These are phyloP conservation scores for Dynastes tityus DNA, from an alignment of 2,888 invertebrate species.

Conservation along the genomic window DNA sequence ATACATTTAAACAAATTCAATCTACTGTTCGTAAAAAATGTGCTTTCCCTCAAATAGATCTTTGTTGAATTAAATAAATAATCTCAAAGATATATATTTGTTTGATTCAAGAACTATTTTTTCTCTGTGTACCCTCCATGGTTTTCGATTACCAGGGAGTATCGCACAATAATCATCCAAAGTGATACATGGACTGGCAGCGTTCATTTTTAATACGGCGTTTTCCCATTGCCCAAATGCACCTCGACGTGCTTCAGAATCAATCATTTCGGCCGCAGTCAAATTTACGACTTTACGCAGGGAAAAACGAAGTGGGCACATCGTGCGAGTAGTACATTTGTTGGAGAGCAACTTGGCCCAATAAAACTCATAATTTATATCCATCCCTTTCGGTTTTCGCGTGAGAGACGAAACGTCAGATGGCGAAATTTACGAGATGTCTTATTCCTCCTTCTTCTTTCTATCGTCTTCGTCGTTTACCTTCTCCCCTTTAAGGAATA, in stretches of 20 bases:
- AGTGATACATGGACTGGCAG: no score
- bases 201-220: no score
- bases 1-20: no score
- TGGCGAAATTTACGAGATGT: constrained; percentile 38
- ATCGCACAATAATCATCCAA: no score
- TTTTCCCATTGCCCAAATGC: background rate
- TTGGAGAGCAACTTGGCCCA: constrained; percentile 11
- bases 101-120: no score
- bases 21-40: no score
- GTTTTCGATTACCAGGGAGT: no score
- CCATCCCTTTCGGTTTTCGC: constrained; percentile 27
- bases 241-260: constrained; percentile 9
- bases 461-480: background rate
- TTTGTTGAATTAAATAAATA: no score
- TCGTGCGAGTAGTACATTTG: constrained; percentile 22
- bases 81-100: no score
- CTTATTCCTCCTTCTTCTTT: constrained; percentile 4
- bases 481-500: constrained; percentile 42
- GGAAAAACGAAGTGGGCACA: background rate
- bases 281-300: constrained; percentile 17
- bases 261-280: constrained; percentile 6
- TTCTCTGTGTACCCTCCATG: no score
- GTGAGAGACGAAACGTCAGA: constrained; percentile 19
- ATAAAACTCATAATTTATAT: constrained; percentile 35
- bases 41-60: no score